Evolutionary conservation across 2,888 invertebrate species (phyloP), one percentile per base, ranked within the genome.

Genomic region (Brachynemurus nebulosus): DNA sequence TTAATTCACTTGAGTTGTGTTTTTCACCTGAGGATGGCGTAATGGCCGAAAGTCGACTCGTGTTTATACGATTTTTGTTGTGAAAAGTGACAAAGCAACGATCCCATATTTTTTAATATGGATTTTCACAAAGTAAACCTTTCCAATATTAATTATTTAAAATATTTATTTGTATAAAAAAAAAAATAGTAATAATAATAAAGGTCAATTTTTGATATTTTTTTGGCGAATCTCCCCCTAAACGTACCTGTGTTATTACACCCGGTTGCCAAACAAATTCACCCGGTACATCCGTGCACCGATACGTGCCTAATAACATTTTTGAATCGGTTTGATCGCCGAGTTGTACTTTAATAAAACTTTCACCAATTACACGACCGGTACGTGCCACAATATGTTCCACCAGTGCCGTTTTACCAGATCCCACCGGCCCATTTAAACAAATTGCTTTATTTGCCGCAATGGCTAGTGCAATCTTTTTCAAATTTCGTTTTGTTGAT

Each of bases 301-400:
- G 75, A 61, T 93, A 93, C 0, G 85, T 81, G 0, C 98, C 98
- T 7, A 98, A 67, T 42, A 99, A 65, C 74, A 91, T 89, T 65
- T 95, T 88, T 42, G 92, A 86, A 61, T 98, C 97, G 2, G 92
- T 92, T 65, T 98, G 92, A 65, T 97, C 96, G 5, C 96, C 93
- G 21, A 98, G 69, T 58, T 98, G 97, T 19, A 98, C 81, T 62
- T 90, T 86, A 48, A 88, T 71, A 42, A 88, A 74, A 40, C 72
- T 68, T 23, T 62, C 59, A 0, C 65, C 56, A 46, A 62, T 40
- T 50, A 63, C 56, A 40, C 78, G 69, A 0, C 90, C 89, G 2
- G 89, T 88, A 50, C 80, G 66, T n/a, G 69, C 65, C 1, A 93
- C 92, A 46, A 95, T 66, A 62, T 89, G 80, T 57, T 92, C 88